Evolutionary conservation across 2,797 vertebrate genomes (phyloP).

Genomic region (Choloepus didactylus): DNA sequence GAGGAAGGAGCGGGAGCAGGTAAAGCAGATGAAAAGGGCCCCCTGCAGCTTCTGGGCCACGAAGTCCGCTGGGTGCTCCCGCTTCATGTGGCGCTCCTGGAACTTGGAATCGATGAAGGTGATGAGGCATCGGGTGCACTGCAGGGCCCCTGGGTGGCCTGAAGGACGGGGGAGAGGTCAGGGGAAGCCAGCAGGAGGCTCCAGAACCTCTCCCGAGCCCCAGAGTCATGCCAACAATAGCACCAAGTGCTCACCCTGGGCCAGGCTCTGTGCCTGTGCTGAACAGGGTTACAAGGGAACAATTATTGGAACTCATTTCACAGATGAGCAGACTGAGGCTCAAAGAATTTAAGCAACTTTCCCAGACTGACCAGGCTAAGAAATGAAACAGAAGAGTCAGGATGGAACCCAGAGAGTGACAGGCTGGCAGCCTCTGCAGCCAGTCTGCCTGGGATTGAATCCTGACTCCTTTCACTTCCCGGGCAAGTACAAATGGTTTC

Average conservation of each 20-base stretch:
- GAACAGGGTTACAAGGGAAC: background rate
- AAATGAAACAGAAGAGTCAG: background rate
- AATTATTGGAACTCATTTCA: background rate
- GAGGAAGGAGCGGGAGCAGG: conserved; percentile 91
- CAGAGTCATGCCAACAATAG: background rate
- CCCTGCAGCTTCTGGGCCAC: conserved; percentile 93
- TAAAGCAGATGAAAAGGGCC: conserved; percentile 93
- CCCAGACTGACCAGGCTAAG: background rate
- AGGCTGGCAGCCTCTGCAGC: background rate
- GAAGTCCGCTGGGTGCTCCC: conserved; percentile 92
- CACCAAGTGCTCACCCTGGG: background rate
- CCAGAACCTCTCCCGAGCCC: conserved; percentile 47
- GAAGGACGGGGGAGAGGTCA: background rate
- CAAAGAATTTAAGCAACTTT: background rate
- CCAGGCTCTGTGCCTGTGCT: background rate
- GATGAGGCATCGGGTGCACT: conserved; percentile 94
- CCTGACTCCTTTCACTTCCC: background rate
- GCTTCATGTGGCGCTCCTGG: conserved; percentile 94
- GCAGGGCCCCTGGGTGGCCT: conserved; percentile 90
- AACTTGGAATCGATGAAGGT: conserved; percentile 94
- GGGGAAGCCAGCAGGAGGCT: conserved; percentile 17
- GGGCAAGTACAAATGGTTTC: background rate
- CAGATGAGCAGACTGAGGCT: background rate
- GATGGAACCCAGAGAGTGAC: background rate
- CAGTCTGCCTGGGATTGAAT: background rate